A percentile compares a stretch with the other conserved stretches of the same genome.
phyloP scores from a whole-genome alignment of 1,140 invertebrate species.

The Periplaneta americana region DNA sequence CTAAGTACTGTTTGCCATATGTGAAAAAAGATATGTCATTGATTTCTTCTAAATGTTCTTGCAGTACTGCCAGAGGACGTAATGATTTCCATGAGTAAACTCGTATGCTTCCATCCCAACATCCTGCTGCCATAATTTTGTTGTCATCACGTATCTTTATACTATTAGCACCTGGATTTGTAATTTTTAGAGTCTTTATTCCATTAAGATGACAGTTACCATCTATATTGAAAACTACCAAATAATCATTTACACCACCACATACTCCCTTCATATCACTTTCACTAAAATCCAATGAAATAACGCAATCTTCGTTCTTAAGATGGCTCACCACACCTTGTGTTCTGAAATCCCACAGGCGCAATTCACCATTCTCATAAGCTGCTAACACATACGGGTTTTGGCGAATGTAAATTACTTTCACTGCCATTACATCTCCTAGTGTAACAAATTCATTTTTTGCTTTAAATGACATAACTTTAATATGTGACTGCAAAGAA shows the following conservation, averaged over 20 bases:
- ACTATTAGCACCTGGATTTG: constrained; percentile 64
- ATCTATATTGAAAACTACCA: neutral
- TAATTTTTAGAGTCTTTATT: constrained; percentile 42
- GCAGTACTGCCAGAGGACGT: constrained; percentile 65
- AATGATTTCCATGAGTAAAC: constrained; percentile 75
- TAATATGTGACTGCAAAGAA: constrained; percentile 46
- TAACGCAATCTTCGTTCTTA: constrained; percentile 56
- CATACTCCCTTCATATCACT: neutral
- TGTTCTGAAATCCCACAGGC: constrained; percentile 56
- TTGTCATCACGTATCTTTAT: constrained; percentile 63
- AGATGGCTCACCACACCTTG: constrained; percentile 49
- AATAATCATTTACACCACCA: neutral
- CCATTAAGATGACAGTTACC: neutral
- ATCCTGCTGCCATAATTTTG: constrained; percentile 67
- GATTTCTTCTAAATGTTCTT: constrained; percentile 45
- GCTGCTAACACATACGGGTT: constrained; percentile 49
- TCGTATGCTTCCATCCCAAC: constrained; percentile 70
- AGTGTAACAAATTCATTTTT: constrained; percentile 34
- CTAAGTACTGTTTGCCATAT: neutral
- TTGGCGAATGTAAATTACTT: constrained; percentile 46
- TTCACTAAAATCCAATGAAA: constrained; percentile 61
- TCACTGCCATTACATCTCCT: constrained; percentile 58
- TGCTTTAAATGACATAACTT: constrained; percentile 39
- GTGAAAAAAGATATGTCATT: neutral
- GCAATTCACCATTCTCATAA: constrained; percentile 59